Base-by-base conservation (phyloP, 2,113 vertebrate genomes). In the Alouatta palliata region DNA sequence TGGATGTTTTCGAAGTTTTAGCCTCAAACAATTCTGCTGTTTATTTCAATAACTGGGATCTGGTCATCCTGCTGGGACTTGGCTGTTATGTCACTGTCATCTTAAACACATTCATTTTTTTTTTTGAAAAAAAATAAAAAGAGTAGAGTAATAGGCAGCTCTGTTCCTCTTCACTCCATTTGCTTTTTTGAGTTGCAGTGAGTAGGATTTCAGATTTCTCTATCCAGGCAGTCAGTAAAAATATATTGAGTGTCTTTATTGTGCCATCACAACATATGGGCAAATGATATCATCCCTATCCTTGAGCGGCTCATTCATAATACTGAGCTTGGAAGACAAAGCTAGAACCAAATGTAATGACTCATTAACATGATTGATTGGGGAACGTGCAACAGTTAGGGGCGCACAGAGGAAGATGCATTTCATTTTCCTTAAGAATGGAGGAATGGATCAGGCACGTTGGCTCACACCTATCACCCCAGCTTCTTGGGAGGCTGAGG, bases 1-100 rank as follows among this genome's bases (percentile, higher is more conserved):
- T 96, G 81, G 70, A 49, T 87, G 81, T 94, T 96, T 94, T 32
- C 52, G 17, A 79, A 93, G 54, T 94, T 95, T 94, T 76, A 87
- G 79, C 56, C 64, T 81, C 73, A 93, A 37, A 68, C 71, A 76
- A 68, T 95, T 91, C 83, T 97, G 83, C 75, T 96, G n/a, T 88
- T 95, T 95, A 76, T 96, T 76, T 84, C 90, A 89, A 71, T 89
- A 91, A 87, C 4, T 88, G 64, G 49, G 49, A 49, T 84, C 56
- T 96, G 81, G 70, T 32, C 58, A 66, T 90, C 64, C 56, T 68
- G 45, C 77, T 40, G 49, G 89, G 80, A 75, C 45, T 90, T 43
- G 14, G 61, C 45, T 77, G 10, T 64, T 93, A 14, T 93, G 61
- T 96, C 47, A 43, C 37, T 89, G 75, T 45, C 64, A 87, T 91